These are phyloP conservation scores for Coenonympha glycerion DNA, from an alignment of 2,888 invertebrate genomes.

Conservation along the genomic window DNA sequence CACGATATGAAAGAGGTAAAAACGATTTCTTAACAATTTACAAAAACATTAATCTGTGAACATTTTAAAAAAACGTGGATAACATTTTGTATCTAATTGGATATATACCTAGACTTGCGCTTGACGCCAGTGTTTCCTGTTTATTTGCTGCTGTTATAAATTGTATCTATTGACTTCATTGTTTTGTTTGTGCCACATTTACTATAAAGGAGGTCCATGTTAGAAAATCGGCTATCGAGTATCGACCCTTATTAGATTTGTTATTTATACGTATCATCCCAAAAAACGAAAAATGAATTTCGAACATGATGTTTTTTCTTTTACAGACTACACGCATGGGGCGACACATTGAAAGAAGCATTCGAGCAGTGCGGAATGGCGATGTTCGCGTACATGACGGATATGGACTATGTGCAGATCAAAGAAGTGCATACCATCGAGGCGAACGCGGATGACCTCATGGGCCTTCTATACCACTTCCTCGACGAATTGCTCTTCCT, in stretches of 20 bases:
- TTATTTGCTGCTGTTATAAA: too few species aligned
- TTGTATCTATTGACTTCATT: too few species aligned
- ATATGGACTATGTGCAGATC: constrained; percentile 88
- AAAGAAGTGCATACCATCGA: constrained; percentile 86
- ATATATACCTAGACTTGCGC: too few species aligned
- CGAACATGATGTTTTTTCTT: neutral
- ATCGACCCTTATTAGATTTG: too few species aligned
- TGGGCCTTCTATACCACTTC: constrained; percentile 92
- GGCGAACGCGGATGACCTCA: constrained; percentile 91
- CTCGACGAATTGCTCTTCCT: constrained; percentile 95
- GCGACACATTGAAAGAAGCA: constrained; percentile 87
- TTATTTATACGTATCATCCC: too few species aligned
- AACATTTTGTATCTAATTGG: too few species aligned
- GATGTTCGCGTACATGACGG: constrained; percentile 99
- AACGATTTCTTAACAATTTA: too few species aligned
- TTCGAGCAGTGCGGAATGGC: constrained; percentile 96
- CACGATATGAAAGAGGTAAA: too few species aligned
- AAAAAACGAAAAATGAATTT: neutral
- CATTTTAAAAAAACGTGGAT: too few species aligned
- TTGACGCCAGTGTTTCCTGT: too few species aligned
- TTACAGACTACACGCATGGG: constrained; percentile 93
- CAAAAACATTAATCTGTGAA: too few species aligned
- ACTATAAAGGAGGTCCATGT: neutral
- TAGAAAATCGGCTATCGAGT: too few species aligned
- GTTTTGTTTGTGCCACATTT: neutral